These are phyloP conservation scores for Apodemus sylvaticus DNA, from an alignment of 2,113 vertebrate species.

Conservation along the genomic window DNA sequence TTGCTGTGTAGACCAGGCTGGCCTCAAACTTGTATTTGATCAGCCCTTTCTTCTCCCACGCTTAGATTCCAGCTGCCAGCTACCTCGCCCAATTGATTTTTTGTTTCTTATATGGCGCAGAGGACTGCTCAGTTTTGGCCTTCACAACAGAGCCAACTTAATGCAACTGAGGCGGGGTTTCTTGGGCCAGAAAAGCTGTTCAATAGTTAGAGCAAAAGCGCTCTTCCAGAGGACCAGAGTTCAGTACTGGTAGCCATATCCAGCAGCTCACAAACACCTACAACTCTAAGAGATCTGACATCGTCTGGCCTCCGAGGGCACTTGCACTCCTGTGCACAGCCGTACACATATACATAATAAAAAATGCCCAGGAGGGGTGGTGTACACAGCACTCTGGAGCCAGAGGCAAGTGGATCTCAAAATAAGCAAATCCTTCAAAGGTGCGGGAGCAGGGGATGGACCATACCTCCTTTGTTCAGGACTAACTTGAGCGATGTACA, in stretches of 20 bases:
- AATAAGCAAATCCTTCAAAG: background rate
- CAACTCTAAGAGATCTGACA: background rate
- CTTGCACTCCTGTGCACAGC: background rate
- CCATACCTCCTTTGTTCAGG: background rate
- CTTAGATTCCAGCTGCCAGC: background rate
- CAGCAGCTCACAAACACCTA: background rate
- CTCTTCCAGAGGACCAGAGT: background rate
- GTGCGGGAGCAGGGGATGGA: rapidly evolving
- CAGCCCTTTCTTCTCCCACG: background rate
- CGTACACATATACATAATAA: background rate
- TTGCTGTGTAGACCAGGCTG: background rate
- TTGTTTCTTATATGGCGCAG: background rate
- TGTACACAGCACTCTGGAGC: background rate
- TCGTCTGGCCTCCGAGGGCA: background rate
- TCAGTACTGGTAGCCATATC: background rate
- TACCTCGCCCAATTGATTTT: too few species aligned
- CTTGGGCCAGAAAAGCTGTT: background rate
- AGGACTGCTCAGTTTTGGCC: background rate
- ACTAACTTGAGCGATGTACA: background rate
- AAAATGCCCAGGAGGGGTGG: background rate
- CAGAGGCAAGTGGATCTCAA: background rate
- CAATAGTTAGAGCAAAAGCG: background rate
- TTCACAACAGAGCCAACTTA: background rate
- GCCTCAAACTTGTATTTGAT: background rate
- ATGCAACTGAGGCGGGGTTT: background rate